A percentile compares a stretch with the other conserved stretches of the same genome.
phyloP scores from a whole-genome alignment of 2,888 invertebrate species.

The Carcina quercana region DNA sequence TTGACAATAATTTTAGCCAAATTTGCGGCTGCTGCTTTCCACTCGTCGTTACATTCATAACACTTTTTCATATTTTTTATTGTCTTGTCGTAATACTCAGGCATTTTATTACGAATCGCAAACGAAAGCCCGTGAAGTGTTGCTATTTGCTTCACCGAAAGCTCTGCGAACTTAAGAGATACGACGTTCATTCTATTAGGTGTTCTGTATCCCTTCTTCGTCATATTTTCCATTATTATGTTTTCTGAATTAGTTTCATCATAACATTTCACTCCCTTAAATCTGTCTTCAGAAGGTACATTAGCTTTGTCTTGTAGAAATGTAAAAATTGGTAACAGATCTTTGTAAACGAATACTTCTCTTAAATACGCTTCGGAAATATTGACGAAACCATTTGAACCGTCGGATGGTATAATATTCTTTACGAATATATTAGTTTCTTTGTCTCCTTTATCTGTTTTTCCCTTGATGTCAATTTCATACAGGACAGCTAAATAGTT shows the following conservation, averaged over 20 bases:
- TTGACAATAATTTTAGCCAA: conserved; percentile 19
- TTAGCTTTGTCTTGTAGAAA: conserved; percentile 32
- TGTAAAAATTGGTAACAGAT: conserved; percentile 28
- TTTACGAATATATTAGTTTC: conserved; percentile 35
- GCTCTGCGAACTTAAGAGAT: conserved; percentile 33
- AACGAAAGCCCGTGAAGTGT: conserved; percentile 43
- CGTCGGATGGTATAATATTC: conserved; percentile 11
- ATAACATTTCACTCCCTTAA: conserved; percentile 30
- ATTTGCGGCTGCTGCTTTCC: conserved; percentile 17
- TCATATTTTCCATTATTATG: conserved; percentile 40
- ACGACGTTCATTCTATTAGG: conserved; percentile 30
- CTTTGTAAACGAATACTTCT: conserved; percentile 35
- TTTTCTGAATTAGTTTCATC: conserved; percentile 24
- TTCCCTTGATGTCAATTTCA: conserved; percentile 28
- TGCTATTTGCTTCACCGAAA: conserved; percentile 36
- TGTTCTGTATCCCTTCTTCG: conserved; percentile 32
- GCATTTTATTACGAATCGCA: conserved; percentile 25
- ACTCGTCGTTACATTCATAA: conserved; percentile 26
- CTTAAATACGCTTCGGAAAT: conserved; percentile 8
- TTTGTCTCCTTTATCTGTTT: conserved; percentile 21
- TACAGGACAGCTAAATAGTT: conserved; percentile 27
- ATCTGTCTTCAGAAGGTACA: conserved; percentile 32
- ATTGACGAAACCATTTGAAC: not conserved
- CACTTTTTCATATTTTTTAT: conserved; percentile 21
- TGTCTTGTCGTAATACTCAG: conserved; percentile 30